Percentiles rank a stretch among this genome's conserved stretches.
Evolutionary conservation across 2,113 vertebrate species (phyloP).

Genomic region (Melanotaenia duboulayi): DNA sequence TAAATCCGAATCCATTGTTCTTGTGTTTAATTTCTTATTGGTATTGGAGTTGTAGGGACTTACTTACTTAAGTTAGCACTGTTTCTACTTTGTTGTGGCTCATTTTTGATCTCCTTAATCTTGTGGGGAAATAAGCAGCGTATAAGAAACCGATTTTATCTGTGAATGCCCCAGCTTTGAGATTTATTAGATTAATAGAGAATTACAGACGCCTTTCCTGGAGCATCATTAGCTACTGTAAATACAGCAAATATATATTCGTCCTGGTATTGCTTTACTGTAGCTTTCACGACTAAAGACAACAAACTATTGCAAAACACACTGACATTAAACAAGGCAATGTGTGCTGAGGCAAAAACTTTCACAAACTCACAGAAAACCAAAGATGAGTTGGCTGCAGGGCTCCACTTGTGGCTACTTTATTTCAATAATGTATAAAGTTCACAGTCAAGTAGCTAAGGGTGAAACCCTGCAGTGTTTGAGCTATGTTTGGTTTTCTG

Average conservation of each 20-base stretch:
- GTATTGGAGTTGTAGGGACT: conserved; percentile 42
- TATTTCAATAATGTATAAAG: no score
- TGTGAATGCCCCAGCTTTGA: conserved; percentile 48
- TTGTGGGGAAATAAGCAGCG: conserved; percentile 12
- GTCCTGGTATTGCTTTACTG: conserved; percentile 26
- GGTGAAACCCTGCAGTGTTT: no score
- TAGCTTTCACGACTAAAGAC: conserved; percentile 21
- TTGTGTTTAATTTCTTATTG: conserved; percentile 23
- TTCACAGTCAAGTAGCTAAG: no score
- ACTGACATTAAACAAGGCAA: no score
- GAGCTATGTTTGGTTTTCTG: no score
- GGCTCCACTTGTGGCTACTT: no score
- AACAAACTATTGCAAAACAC: no score
- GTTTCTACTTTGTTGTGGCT: not conserved
- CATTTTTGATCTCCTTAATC: no score
- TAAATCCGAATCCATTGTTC: conserved; percentile 41
- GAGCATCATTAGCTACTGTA: conserved; percentile 50
- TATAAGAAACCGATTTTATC: conserved; percentile 40
- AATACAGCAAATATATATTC: conserved; percentile 16
- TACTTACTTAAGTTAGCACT: conserved; percentile 31
- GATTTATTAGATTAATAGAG: conserved; percentile 54
- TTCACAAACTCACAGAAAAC: no score
- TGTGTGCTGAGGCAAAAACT: no score
- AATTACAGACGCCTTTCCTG: conserved; percentile 54
- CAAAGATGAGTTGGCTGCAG: no score